Conservation (phyloP, 2,888 invertebrate genomes). For the Stenurella melanura region DNA sequence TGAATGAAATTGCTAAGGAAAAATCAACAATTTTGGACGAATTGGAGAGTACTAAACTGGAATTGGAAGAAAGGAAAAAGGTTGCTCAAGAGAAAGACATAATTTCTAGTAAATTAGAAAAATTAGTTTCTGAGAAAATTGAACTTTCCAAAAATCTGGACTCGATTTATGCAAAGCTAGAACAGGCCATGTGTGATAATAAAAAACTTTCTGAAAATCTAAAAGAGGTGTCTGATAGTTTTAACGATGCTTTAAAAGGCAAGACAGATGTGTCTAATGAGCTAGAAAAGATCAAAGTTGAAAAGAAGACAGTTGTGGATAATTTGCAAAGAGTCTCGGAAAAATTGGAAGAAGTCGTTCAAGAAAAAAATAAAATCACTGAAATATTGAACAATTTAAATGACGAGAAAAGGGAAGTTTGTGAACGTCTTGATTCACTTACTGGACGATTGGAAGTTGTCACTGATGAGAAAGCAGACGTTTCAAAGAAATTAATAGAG, state of each 20-base stretch:
- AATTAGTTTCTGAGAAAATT: slow-evolving; percentile 3
- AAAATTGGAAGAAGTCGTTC: not conserved
- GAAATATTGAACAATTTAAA: not conserved
- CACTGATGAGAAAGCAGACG: slow-evolving; percentile 8
- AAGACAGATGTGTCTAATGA: not conserved
- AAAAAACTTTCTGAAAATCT: not conserved
- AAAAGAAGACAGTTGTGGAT: not conserved
- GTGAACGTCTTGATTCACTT: slow-evolving; percentile 6
- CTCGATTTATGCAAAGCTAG: not conserved
- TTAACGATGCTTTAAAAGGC: not conserved
- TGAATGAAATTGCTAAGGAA: not conserved
- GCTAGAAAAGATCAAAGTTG: not conserved
- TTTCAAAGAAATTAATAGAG: not conserved
- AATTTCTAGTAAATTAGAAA: not conserved
- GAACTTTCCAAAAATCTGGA: not conserved
- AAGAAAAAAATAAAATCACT: not conserved
- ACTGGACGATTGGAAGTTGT: slow-evolving; percentile 11
- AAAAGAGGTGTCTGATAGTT: not conserved
- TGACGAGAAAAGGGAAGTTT: slow-evolving; percentile 18
- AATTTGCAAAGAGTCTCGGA: not conserved
- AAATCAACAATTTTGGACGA: not conserved
- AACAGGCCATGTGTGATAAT: not conserved
- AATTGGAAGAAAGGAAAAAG: not conserved
- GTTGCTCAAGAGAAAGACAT: slow-evolving; percentile 5
- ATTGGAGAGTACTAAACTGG: not conserved